Conservation (phyloP, 2,797 vertebrate genomes). For the Sebastes vulpes region DNA sequence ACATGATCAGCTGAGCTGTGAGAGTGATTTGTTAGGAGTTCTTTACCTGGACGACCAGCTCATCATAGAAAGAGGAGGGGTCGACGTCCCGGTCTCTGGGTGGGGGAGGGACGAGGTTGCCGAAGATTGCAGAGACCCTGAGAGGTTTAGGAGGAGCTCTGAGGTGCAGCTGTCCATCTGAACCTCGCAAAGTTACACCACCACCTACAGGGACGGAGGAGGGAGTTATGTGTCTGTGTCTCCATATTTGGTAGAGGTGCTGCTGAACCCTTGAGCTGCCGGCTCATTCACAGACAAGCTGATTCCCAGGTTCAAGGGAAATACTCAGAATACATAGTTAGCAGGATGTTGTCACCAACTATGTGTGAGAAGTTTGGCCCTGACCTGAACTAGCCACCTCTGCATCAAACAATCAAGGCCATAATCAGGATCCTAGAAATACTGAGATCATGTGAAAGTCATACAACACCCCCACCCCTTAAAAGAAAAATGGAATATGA, state of each 20-base stretch:
- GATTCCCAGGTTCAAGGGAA: background rate
- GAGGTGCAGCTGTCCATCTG: conserved; percentile 90
- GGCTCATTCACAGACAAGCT: background rate
- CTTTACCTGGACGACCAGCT: conserved; percentile 84
- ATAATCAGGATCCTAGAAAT: background rate
- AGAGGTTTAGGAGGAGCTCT: conserved; percentile 90
- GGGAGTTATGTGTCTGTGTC: background rate
- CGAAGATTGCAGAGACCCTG: conserved; percentile 82
- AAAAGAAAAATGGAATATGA: background rate
- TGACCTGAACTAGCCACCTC: background rate
- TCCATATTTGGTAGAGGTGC: background rate
- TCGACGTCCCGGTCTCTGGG: conserved; percentile 40
- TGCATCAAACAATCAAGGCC: background rate
- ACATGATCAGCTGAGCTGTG: background rate
- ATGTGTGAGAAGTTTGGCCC: background rate
- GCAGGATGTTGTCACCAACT: background rate
- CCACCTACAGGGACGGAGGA: conserved; percentile 51
- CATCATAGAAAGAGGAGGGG: conserved; percentile 83
- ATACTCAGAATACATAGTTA: background rate
- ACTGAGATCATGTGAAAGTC: background rate
- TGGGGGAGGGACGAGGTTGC: conserved; percentile 46
- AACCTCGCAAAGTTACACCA: conserved; percentile 84
- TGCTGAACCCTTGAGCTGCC: background rate
- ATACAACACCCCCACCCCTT: background rate
- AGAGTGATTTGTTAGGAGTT: background rate